Percentiles rank a stretch among this genome's conserved stretches.
phyloP scores from a whole-genome alignment of 2,113 vertebrate species.

The Trogon surrucura region DNA sequence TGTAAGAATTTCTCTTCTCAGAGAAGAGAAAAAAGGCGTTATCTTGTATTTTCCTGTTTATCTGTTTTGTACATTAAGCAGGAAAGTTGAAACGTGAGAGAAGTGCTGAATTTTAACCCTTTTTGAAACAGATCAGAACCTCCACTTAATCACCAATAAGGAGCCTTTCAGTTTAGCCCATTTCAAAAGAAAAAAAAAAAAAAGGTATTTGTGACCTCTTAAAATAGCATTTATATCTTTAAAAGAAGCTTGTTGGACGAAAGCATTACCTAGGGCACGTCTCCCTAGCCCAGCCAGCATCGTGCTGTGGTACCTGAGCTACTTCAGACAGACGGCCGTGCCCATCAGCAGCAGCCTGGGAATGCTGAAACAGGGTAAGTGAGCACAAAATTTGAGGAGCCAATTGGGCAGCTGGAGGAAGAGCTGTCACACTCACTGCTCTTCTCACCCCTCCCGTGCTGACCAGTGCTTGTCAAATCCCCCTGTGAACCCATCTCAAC shows the following conservation, averaged over 20 bases:
- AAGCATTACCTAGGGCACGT: neutral
- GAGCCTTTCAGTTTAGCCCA: neutral
- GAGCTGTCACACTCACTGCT: neutral
- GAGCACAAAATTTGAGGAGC: neutral
- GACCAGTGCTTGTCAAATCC: neutral
- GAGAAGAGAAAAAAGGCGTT: neutral
- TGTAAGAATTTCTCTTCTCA: neutral
- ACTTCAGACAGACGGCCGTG: accelerated
- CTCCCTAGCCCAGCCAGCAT: neutral
- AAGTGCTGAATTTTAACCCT: neutral
- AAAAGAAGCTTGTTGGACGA: neutral
- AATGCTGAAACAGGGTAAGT: neutral
- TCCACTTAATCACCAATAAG: neutral
- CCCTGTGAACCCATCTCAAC: neutral
- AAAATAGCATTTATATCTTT: neutral
- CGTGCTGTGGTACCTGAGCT: neutral
- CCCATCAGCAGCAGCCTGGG: accelerated
- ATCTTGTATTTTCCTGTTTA: neutral
- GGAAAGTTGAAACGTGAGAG: neutral
- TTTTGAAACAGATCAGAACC: neutral
- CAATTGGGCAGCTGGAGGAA: neutral
- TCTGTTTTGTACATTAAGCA: neutral
- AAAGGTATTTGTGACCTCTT: neutral
- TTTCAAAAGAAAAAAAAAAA: neutral
- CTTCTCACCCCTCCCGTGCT: neutral